Base-by-base conservation (phyloP, 1,140 invertebrate species). In the Pogonus chalceus region DNA sequence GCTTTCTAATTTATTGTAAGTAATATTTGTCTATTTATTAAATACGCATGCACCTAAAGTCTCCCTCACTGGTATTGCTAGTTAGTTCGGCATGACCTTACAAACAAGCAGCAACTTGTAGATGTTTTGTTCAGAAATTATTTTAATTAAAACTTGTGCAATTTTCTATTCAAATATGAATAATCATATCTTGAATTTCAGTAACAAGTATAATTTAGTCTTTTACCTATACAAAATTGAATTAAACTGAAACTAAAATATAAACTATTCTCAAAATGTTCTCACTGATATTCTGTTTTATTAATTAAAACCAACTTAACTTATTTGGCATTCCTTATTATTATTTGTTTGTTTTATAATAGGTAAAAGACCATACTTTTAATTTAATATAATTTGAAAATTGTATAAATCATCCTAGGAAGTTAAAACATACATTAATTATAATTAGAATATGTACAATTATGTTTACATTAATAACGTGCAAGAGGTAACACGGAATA, bases 401-500 rank as follows among this genome's bases (percentile, higher is more conserved):
- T n/a, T n/a, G n/a, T n/a, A n/a, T n/a, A n/a, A n/a, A n/a, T n/a
- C n/a, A n/a, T n/a, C n/a, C n/a, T n/a, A n/a, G n/a, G n/a, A n/a
- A n/a, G n/a, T n/a, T n/a, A n/a, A 31, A 31, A 31, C 26, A 31
- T 31, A 14, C 14, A 31, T 7, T 4, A 31, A 31, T 7, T 31
- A 31, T 31, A 31, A 31, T 31, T 31, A 31, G n/a, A 7, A 31
- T 31, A 31, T 31, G 14, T 31, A 31, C 14, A 31, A 4, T 7
- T 14, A 7, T 31, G 26, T 7, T 31, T 31, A 43, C 18, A 10
- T 43, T 16, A 43, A 43, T 43, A 12, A 12, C 37, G 37, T 12
- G 7, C 3, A 43, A 43, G 37, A 43, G 37, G 9, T 43, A 43
- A 43, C 37, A 43, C 37, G 37, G 9, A 43, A 43, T 43, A 43